Evolutionary conservation across 2,797 vertebrate species (phyloP).

Genomic region (Danio aesculapii): DNA sequence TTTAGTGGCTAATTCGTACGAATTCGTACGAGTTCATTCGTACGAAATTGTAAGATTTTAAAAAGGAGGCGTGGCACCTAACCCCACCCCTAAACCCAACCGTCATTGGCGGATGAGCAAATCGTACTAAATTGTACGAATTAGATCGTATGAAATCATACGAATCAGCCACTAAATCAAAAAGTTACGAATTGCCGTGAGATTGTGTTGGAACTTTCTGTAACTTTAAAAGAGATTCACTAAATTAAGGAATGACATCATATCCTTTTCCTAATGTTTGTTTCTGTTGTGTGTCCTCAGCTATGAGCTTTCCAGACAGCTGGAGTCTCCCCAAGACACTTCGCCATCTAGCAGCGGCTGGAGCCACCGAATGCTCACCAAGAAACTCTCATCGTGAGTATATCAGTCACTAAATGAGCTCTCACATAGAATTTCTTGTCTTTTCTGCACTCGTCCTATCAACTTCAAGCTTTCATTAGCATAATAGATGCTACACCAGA

Average conservation of each 20-base stretch:
- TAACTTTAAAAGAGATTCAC: neutral
- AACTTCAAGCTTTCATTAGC: neutral
- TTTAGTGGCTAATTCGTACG: too few relatives aligned
- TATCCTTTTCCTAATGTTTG: neutral
- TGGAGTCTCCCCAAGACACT: constrained; percentile 87
- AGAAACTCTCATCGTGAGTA: constrained; percentile 85
- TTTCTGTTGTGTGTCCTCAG: constrained; percentile 67
- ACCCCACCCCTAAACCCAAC: too few relatives aligned
- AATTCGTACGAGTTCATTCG: too few relatives aligned
- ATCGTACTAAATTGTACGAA: too few relatives aligned
- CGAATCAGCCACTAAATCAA: too few relatives aligned
- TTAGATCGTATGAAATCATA: too few relatives aligned
- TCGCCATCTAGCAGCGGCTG: constrained; percentile 83
- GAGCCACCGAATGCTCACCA: constrained; percentile 80
- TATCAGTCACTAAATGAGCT: neutral
- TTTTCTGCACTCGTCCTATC: neutral
- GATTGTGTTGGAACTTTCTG: neutral
- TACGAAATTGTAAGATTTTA: too few relatives aligned
- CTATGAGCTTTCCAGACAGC: constrained; percentile 84
- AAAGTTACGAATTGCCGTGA: too few relatives aligned
- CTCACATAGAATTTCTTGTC: neutral
- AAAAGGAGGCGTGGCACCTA: too few relatives aligned
- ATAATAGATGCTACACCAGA: neutral
- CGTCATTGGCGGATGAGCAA: too few relatives aligned
- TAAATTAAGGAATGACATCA: neutral